Conservation (phyloP, 2,888 invertebrate species). For the Himalopsyche kuldschensis region DNA sequence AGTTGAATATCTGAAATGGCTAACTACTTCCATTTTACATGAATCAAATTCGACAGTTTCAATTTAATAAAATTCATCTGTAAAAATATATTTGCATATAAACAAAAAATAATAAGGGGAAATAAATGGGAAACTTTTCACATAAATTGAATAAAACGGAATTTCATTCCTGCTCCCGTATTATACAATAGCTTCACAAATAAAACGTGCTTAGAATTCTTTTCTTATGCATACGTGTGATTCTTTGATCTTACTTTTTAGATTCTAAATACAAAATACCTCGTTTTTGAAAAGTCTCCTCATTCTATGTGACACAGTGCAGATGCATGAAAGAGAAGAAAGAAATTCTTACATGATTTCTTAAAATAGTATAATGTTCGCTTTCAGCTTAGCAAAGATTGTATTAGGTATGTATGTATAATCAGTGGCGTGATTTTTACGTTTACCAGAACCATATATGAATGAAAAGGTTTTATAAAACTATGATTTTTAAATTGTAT, state of each 20-base stretch:
- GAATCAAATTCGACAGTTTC: background rate
- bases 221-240: constrained; percentile 9
- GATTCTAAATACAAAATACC: background rate
- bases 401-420: background rate
- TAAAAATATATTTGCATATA: background rate
- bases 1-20: background rate
- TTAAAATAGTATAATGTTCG: background rate
- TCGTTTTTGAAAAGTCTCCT: background rate
- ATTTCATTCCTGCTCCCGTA: constrained; percentile 16
- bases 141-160: constrained; percentile 19
- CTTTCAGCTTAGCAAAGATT: background rate
- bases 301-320: background rate
- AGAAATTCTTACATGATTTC: background rate
- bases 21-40: background rate
- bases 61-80: background rate
- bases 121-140: constrained; percentile 15
- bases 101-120: constrained; percentile 19
- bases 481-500: too few relatives aligned
- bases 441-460: too few relatives aligned
- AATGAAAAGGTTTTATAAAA: too few relatives aligned
- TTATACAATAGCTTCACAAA: constrained; percentile 13
- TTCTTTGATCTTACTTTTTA: background rate
- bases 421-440: background rate
- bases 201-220: constrained; percentile 17
- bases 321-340: background rate